Conservation (phyloP, 2,113 vertebrate species). For the Orientallactaga bullata region DNA sequence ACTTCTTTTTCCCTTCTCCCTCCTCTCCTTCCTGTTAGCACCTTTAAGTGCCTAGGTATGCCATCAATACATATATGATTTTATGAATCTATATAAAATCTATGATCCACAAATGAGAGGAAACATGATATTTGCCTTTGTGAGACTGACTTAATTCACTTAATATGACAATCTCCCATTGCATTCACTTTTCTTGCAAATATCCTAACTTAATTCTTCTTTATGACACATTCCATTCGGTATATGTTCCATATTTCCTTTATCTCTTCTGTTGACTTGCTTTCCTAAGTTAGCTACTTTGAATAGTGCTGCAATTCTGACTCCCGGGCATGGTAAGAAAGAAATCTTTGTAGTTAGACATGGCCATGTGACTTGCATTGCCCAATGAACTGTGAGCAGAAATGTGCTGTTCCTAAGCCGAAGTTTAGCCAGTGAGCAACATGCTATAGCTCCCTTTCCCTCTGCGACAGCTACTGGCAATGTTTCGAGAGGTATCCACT, state of each 20-base stretch:
- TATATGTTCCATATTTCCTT: background rate
- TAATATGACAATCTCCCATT: background rate
- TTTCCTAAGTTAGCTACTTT: background rate
- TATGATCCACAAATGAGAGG: background rate
- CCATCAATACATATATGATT: background rate
- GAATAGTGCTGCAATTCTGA: background rate
- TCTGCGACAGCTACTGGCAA: background rate
- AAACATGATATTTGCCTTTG: background rate
- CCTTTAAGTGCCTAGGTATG: background rate
- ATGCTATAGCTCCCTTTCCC: background rate
- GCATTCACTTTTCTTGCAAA: background rate
- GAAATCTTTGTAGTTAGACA: background rate
- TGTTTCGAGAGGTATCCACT: background rate
- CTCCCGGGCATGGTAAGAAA: background rate
- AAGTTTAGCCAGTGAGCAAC: background rate
- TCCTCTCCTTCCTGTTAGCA: background rate
- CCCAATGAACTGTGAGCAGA: conserved; percentile 8
- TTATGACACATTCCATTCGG: background rate
- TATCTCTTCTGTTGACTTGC: background rate
- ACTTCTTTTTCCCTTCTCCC: background rate
- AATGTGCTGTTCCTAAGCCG: background rate
- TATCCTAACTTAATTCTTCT: background rate
- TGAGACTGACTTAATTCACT: background rate
- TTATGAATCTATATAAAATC: background rate
- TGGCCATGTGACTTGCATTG: background rate